Evolutionary conservation across 2,113 vertebrate genomes (phyloP), one percentile per base, ranked within the genome.

Genomic region (Xerus inauris): DNA sequence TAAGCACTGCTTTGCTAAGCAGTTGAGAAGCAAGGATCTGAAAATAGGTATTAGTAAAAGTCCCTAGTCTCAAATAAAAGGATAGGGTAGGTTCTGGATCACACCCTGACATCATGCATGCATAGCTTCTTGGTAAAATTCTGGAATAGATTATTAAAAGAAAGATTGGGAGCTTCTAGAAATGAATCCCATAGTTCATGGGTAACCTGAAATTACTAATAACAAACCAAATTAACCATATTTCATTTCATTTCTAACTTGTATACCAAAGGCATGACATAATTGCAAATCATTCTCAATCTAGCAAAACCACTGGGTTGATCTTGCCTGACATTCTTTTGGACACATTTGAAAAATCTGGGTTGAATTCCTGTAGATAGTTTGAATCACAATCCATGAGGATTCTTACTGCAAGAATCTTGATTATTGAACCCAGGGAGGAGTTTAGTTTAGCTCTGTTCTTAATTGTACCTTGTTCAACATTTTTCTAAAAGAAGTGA

Each of bases 401-500:
- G 12, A n/a, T 82, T 94, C 85, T 96, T 73, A 65, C 6, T 17
- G 28, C 47, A 57, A 79, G 59, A 77, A 89, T 38, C 54, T 72
- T 76, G 40, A 71, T 72, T 72, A 82, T 8, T 64, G 65, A 93
- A 77, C 47, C 65, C 38, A 90, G 32, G 12, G 62, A 51, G 28
- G 54, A 51, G 62, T 72, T 92, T 17, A 12, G 42, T 72, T 94
- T 92, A 76, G 72, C 82, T 92, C 69, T 47, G n/a, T 67, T 87
- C 40, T 59, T 30, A 95, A 76, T 24, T 10, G 35, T 64, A 45
- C 35, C 65, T 83, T 65, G 35, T 89, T 89, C 67, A 83, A 89
- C 35, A 49, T 54, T 96, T 92, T 95, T 85, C 84, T 90, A 45
- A 87, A 94, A 71, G 40, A 83, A 87, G 82, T 82, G 38, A 95